Conservation (phyloP, 37 sponge, comb jelly and placozoan genomes). For the Aplysina aerophoba region DNA sequence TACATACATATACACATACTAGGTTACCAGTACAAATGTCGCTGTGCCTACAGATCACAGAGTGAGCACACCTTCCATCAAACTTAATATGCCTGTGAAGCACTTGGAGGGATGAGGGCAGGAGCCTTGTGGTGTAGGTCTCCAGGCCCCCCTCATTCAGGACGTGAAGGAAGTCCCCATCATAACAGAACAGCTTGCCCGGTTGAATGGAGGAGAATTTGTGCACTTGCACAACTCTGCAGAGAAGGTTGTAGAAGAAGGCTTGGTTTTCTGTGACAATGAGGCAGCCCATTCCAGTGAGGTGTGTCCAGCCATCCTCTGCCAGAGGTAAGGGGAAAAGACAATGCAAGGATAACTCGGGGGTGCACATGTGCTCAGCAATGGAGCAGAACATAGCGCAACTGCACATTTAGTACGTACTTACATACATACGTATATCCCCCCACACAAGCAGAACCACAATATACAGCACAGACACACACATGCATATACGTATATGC, state of each 20-base stretch:
- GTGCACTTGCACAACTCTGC: slow-evolving; percentile 2
- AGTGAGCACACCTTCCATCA: neutral
- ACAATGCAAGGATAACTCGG: no score
- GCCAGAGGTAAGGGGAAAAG: no score
- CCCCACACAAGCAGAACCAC: no score
- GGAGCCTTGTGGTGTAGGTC: slow-evolving; percentile 17
- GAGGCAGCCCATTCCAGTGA: slow-evolving; percentile 10
- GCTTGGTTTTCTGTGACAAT: neutral
- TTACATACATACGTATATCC: no score
- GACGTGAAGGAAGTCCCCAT: slow-evolving; percentile 16
- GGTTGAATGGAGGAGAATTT: slow-evolving; percentile 14
- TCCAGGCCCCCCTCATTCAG: slow-evolving; percentile 30
- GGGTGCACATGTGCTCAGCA: no score
- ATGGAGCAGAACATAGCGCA: no score
- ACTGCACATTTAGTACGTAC: neutral
- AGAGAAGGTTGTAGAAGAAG: slow-evolving; percentile 8
- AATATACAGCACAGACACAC: no score
- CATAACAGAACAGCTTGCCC: slow-evolving; percentile 8
- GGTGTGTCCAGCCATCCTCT: no score
- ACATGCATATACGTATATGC: neutral
- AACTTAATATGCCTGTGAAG: neutral
- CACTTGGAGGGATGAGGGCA: neutral
- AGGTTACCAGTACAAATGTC: neutral
- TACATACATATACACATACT: slow-evolving; percentile 22
- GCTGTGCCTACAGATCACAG: no score